Percentiles rank a stretch among this genome's conserved stretches.
Conservation (phyloP, 2,113 vertebrate genomes). For the Anguilla japonica region DNA sequence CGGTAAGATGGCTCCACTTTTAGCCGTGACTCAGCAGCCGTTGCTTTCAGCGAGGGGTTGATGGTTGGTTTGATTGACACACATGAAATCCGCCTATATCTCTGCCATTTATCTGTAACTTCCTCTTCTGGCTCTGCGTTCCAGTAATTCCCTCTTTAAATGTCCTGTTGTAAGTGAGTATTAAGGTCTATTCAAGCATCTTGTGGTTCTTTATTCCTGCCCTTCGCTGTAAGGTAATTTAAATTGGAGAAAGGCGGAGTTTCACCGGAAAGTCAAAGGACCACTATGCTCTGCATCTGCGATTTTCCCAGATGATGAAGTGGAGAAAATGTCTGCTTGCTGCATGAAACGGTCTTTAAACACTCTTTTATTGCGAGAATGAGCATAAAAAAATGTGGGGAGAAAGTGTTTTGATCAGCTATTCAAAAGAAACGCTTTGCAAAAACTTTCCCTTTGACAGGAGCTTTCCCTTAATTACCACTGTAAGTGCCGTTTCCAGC, state of each 20-base stretch:
- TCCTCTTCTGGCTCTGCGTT: neutral
- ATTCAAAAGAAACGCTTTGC: neutral
- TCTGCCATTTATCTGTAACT: neutral
- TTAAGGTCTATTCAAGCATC: neutral
- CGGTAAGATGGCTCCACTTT: neutral
- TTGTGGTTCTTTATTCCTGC: neutral
- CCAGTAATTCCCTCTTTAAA: neutral
- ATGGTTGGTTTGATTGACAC: neutral
- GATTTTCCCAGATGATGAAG: conserved; percentile 6
- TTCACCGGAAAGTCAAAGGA: neutral
- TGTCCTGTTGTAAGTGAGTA: neutral
- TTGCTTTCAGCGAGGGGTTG: neutral
- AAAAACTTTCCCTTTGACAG: neutral
- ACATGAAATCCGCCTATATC: neutral
- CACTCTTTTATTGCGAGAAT: neutral
- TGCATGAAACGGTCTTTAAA: neutral
- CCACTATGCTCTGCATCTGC: neutral
- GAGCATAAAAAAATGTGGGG: neutral
- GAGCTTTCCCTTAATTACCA: neutral
- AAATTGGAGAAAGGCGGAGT: neutral
- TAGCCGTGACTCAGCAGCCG: neutral
- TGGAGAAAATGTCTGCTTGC: neutral
- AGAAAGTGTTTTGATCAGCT: conserved; percentile 9
- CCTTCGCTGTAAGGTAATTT: neutral
- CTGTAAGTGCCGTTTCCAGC: neutral